Base-by-base conservation (phyloP, 1,140 invertebrate species). In the Heterodera schachtii region DNA sequence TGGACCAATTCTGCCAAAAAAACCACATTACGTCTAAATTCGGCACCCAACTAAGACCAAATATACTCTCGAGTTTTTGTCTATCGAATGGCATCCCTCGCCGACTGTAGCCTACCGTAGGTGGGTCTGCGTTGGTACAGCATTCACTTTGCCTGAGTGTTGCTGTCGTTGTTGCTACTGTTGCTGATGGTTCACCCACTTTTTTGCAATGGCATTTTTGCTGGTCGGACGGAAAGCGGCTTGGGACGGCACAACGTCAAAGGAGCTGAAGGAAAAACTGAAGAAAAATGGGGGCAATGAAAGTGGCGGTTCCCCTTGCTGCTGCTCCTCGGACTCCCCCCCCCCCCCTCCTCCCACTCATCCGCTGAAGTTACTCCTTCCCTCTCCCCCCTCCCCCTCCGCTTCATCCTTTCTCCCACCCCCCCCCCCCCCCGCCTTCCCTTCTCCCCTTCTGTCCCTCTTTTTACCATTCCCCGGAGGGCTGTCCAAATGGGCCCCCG, bases 61-160 rank as follows among this genome's bases (percentile, higher is more conserved):
- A 6, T 11, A 52, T 0, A 52, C 6, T 52, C 11, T 52, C 6
- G 6, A 52, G 11, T 11, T 8, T 8, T 52, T 52, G 31, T 31
- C 31, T 31, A 31, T 31, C 31, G 31, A 31, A 31, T 31, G 31
- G 31, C 31, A 31, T 31, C 1, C 1, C 31, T 31, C 31, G 31
- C 31, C 31, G 31, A 31, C 31, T 31, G 31, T 31, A 31, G 31
- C 31, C 31, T 31, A 57, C 80, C 79, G 49, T 80, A 81, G 79
- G 79, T 81, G 80, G 79, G 49, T 13, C 79, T 69, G 3, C 79
- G 79, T 31, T 81, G 79, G 49, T 81, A 81, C 46, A 81, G 75
- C 79, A 81, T 81, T 9, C 31, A 31, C 31, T 31, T 31, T 31
- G 31, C 31, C 31, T 1, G 31, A 31, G 31, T 31, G 31, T 31